Evolutionary conservation across 2,113 vertebrate genomes (phyloP).

Genomic region (Pseudois nayaur): DNA sequence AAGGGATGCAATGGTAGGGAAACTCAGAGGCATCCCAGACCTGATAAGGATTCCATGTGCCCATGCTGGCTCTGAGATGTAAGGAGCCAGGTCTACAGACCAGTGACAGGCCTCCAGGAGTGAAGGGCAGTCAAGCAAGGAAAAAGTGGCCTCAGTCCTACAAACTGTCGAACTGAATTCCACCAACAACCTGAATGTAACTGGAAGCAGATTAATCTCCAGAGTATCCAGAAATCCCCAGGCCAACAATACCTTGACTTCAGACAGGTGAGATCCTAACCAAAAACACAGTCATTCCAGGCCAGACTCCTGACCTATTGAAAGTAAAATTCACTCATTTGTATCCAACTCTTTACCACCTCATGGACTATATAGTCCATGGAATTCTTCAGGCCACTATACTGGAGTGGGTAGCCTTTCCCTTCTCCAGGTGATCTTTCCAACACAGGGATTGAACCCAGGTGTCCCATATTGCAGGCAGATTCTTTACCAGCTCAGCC

Average conservation of each 20-base stretch:
- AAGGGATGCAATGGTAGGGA: neutral
- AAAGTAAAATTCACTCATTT: neutral
- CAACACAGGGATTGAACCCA: neutral
- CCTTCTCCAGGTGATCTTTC: neutral
- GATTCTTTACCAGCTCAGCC: neutral
- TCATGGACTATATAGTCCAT: neutral
- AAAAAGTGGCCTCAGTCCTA: neutral
- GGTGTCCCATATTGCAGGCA: neutral
- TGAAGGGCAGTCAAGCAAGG: neutral
- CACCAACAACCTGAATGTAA: neutral
- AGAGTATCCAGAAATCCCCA: neutral
- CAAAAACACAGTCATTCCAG: neutral
- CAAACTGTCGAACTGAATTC: neutral
- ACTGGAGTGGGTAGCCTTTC: neutral
- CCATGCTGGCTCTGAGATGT: neutral
- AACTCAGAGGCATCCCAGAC: neutral
- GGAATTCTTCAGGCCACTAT: neutral
- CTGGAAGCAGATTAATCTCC: neutral
- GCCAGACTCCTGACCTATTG: neutral
- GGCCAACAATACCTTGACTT: neutral
- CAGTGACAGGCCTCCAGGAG: neutral
- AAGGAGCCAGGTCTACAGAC: neutral
- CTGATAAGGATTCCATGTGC: neutral
- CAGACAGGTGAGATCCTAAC: neutral
- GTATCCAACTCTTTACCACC: rapidly evolving